Evolutionary conservation across 2,113 vertebrate genomes (phyloP).

Genomic region (Oxyura jamaicensis): DNA sequence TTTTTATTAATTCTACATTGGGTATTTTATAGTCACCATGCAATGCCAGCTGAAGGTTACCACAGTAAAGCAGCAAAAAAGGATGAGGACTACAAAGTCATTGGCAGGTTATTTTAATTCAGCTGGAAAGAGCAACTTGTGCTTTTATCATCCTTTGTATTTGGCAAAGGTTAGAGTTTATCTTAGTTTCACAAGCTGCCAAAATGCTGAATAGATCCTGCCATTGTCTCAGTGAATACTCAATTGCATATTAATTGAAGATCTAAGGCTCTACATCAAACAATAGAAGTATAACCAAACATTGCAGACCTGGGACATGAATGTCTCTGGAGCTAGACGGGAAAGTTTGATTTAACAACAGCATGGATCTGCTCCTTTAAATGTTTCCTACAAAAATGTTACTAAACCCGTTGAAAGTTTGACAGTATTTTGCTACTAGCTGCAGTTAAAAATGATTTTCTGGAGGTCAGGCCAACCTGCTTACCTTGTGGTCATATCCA

Average conservation of each 20-base stretch:
- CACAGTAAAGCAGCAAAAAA: conserved; percentile 29
- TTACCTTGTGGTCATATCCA: conserved; percentile 7
- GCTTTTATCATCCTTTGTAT: conserved; percentile 40
- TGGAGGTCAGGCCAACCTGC: conserved; percentile 1
- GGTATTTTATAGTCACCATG: background rate
- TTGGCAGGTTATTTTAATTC: conserved; percentile 29
- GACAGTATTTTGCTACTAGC: conserved; percentile 50
- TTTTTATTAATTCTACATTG: conserved; percentile 17
- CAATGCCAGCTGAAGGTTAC: conserved; percentile 30
- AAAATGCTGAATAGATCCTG: conserved; percentile 29
- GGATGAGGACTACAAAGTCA: background rate
- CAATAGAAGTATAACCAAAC: conserved; percentile 16
- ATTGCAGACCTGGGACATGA: conserved; percentile 6
- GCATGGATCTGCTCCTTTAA: conserved; percentile 40
- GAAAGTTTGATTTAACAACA: conserved; percentile 47
- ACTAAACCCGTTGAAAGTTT: conserved; percentile 42
- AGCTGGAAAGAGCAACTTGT: background rate
- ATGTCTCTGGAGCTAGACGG: conserved; percentile 28
- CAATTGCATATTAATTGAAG: conserved; percentile 60
- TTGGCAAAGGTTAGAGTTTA: conserved; percentile 45
- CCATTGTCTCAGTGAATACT: conserved; percentile 27
- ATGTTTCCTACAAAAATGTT: conserved; percentile 53
- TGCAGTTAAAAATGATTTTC: conserved; percentile 51
- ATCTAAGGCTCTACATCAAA: conserved; percentile 53
- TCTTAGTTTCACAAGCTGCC: conserved; percentile 39